Evolutionary conservation across 2,888 invertebrate species (phyloP).

Genomic region (Cephus nigrinus): DNA sequence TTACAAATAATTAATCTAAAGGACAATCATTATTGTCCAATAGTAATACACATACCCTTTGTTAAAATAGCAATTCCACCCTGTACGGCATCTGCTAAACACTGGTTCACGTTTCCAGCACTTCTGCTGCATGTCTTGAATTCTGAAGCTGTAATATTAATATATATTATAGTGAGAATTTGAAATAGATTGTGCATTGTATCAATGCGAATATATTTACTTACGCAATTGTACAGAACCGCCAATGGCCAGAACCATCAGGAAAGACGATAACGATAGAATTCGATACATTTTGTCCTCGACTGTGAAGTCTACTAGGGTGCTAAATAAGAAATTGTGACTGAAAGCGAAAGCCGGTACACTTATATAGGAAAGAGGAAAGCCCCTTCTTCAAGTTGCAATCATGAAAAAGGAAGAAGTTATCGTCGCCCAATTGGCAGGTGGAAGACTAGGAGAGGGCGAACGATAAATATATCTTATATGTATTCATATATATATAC

Average conservation of each 20-base stretch:
- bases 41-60: not conserved
- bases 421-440: no score
- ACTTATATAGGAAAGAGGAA: not conserved
- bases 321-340: not conserved
- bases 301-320: not conserved
- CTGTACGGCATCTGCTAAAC: constrained; percentile 11
- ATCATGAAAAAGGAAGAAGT: not conserved
- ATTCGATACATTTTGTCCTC: not conserved
- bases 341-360: not conserved
- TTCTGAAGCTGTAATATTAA: constrained; percentile 8
- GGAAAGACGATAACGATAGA: not conserved
- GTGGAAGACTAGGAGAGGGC: no score
- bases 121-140: constrained; percentile 7
- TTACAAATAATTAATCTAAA: not conserved
- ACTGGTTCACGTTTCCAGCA: not conserved
- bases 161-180: not conserved
- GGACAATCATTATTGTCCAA: not conserved
- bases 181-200: not conserved
- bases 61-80: not conserved
- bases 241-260: not conserved
- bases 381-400: not conserved
- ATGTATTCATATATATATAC: no score
- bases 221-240: not conserved
- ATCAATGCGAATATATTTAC: not conserved
- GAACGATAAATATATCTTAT: no score